phyloP scores from a whole-genome alignment of 2,888 invertebrate genomes.

The Peribatodes rhomboidaria region DNA sequence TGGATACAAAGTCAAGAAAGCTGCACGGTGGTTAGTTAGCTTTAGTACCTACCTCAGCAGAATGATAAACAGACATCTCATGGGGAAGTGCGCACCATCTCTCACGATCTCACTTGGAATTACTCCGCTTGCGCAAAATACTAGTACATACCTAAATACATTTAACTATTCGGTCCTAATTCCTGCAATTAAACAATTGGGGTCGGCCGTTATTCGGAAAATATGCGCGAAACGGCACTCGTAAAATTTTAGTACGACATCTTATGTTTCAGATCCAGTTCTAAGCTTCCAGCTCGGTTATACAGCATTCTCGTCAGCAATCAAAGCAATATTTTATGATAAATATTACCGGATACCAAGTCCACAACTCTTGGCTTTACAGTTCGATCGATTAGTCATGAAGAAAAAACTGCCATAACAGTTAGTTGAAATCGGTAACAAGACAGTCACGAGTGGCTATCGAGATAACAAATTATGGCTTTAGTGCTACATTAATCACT shows the following conservation, averaged over 20 bases:
- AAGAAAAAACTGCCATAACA: constrained; percentile 41
- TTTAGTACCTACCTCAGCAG: constrained; percentile 48
- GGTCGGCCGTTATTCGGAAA: constrained; percentile 62
- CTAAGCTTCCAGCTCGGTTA: constrained; percentile 48
- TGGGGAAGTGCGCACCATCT: constrained; percentile 12
- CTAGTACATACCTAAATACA: constrained; percentile 1
- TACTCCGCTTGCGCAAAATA: constrained; percentile 31
- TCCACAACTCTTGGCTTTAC: constrained; percentile 29
- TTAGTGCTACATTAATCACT: constrained; percentile 40
- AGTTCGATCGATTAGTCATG: constrained; percentile 46
- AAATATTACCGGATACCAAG: constrained; percentile 39
- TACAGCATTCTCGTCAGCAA: constrained; percentile 45
- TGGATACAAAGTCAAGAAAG: constrained; percentile 62
- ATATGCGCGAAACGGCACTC: constrained; percentile 54
- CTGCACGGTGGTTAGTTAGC: constrained; percentile 59
- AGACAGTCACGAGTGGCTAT: constrained; percentile 31
- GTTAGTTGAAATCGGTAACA: constrained; percentile 36
- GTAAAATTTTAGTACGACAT: constrained; percentile 58
- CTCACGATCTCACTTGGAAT: constrained; percentile 43
- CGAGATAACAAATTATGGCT: constrained; percentile 18
- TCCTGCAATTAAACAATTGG: constrained; percentile 62
- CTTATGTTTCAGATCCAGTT: constrained; percentile 49
- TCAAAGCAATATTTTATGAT: constrained; percentile 47
- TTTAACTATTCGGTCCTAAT: constrained; percentile 54
- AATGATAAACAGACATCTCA: constrained; percentile 53